Base-by-base conservation (phyloP, 2,113 vertebrate genomes). In the Dromas ardeola region DNA sequence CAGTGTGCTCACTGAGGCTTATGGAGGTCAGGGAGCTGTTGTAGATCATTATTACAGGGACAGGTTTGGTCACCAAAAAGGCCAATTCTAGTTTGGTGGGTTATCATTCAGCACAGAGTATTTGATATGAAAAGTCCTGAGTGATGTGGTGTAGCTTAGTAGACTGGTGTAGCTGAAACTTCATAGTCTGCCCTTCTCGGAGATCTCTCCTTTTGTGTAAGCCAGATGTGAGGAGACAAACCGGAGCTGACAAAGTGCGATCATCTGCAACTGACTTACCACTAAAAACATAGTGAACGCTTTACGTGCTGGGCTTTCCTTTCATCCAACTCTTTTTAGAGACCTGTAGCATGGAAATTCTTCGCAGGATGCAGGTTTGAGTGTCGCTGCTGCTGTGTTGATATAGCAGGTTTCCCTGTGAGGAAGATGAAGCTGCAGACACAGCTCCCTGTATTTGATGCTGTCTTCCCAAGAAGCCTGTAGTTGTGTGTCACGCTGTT, bases 211-310 rank as follows among this genome's bases (percentile, higher is more conserved):
- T 70, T 79, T 69, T 71, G 14, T 67, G n/a, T 38, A 88, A 79
- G 19, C 21, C 17, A 62, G 4, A 42, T 42, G 19, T 49, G 16
- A 42, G 7, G 45, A 36, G 38, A n/a, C 0, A 0, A 5, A 43
- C 55, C 32, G 61, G 34, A 66, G 30, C 21, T 76, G 47, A 25
- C 38, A 76, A 79, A 86, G 14, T 53, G 25, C 2, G 2, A 8
- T 78, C 22, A 25, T 34, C 65, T 88, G 27, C 42, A 58, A 12
- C 58, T 73, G 20, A 43, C 15, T 40, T 80, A 22, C 36, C 13
- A 10, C 14, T 43, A 10, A 38, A 91, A 77, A 45, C 22, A 10
- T 2, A 38, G 13, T 12, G 43, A 82, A 42, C 8, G 2, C 32
- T 20, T 79, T 27, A 23, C 1, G 0, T 66, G 10, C 40, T 32